Conservation (phyloP, 2,797 vertebrate species). For the Thaleichthys pacificus region DNA sequence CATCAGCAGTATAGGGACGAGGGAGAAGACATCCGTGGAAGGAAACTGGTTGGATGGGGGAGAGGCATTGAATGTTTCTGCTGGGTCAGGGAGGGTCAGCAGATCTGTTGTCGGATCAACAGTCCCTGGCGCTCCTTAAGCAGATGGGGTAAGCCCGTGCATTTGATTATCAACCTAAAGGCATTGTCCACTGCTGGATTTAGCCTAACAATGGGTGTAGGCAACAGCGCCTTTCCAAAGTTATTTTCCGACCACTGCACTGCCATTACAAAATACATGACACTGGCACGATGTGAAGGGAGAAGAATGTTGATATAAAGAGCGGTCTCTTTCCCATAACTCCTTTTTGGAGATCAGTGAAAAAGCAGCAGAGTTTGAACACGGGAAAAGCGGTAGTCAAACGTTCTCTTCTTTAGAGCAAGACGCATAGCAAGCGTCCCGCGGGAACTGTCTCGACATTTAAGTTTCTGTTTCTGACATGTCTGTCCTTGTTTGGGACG, state of each 20-base stretch:
- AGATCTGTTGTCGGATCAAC: constrained; percentile 45
- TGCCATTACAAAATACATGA: constrained; percentile 12
- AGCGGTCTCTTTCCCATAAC: not conserved
- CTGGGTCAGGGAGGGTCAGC: constrained; percentile 28
- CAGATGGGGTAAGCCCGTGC: constrained; percentile 20
- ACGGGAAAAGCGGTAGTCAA: not conserved
- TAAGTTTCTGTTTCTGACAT: not conserved
- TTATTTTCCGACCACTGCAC: not conserved
- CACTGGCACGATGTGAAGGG: not conserved
- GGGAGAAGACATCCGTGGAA: not conserved
- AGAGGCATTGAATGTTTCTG: not conserved
- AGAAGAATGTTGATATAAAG: not conserved
- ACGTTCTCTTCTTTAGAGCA: not conserved
- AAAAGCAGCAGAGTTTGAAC: not conserved
- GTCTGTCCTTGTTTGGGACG: not conserved
- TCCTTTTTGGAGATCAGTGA: not conserved
- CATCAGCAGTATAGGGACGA: not conserved
- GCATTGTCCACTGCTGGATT: constrained; percentile 25
- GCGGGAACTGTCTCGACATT: too few relatives aligned
- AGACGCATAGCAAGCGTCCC: not conserved
- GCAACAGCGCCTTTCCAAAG: not conserved
- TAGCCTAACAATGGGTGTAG: constrained; percentile 15
- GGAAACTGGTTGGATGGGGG: not conserved
- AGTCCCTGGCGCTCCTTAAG: constrained; percentile 16
- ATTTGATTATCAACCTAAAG: constrained; percentile 13